A percentile compares a stretch with the other conserved stretches of the same genome.
Evolutionary conservation across 2,888 invertebrate genomes (phyloP).

Genomic region (Synanthedon vespiformis): DNA sequence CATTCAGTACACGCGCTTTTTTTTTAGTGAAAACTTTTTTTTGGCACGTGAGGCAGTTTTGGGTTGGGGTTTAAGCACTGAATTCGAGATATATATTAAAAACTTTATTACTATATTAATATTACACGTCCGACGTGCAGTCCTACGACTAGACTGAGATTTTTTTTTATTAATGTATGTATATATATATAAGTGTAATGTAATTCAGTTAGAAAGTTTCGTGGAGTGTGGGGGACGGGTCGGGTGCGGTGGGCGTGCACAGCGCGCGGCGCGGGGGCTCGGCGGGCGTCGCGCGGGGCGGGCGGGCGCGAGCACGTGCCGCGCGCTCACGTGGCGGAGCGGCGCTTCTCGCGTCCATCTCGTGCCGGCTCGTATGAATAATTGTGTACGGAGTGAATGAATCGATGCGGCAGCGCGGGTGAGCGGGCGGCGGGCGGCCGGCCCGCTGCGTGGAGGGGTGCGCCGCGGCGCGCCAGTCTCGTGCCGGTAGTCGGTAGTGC

Average conservation of each 20-base stretch:
- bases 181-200: no score
- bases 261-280: slow-evolving; percentile 22
- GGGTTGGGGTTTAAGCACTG: no score
- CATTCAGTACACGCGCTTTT: no score
- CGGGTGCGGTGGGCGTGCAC: slow-evolving; percentile 32
- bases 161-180: no score
- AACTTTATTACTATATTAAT: no score
- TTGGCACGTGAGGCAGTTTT: no score
- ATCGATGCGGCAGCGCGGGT: slow-evolving; percentile 61
- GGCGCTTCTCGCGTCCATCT: slow-evolving; percentile 38
- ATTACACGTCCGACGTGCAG: no score
- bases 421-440: slow-evolving; percentile 38
- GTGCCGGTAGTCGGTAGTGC: slow-evolving; percentile 80
- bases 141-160: no score
- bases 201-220: neutral
- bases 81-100: no score
- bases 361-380: slow-evolving; percentile 64
- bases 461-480: slow-evolving; percentile 73
- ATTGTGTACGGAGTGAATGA: slow-evolving; percentile 68
- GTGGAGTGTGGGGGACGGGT: slow-evolving; percentile 13
- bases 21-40: no score
- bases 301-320: slow-evolving; percentile 54
- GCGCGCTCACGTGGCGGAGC: slow-evolving; percentile 63
- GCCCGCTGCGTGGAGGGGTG: slow-evolving; percentile 48
- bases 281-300: slow-evolving; percentile 20